Evolutionary conservation across 1,140 invertebrate species (phyloP), one percentile per base, ranked within the genome.

Genomic region (Probaryconus sp.): DNA sequence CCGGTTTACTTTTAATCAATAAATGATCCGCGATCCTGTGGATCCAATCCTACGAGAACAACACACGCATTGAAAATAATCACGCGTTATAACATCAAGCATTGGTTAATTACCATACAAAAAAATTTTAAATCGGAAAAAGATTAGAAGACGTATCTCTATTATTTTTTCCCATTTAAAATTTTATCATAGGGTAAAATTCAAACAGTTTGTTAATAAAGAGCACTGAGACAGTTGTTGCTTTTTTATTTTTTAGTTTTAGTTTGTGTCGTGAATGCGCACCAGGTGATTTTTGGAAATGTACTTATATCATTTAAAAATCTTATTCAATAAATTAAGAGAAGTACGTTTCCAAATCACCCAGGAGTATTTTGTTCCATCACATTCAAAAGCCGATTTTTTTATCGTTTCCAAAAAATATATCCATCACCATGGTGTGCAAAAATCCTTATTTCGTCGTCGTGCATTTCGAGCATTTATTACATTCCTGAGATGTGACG

Each of bases 41-140:
- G 79, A 85, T 85, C 82, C 83, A 83, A 78, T 73, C 85, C 85
- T 87, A 83, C 53, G 85, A 83, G 81, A 86, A 50, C n/a, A n/a
- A 86, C 73, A 85, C 60, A 47, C 20, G 48, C 31, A 47, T 48
- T 26, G 24, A 26, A 16, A 37, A 26, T 10, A 4, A n/a, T 48
- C n/a, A n/a, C n/a, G n/a, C n/a, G n/a, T n/a, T n/a, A n/a, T n/a
- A n/a, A n/a, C n/a, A n/a, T n/a, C 43, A 61, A 61, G 43, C 35
- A 40, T 30, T 43, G 11, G 33, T 61, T 61, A 61, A 24, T 4
- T n/a, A n/a, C n/a, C n/a, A n/a, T n/a, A n/a, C n/a, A n/a, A n/a
- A n/a, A n/a, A n/a, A n/a, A n/a, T n/a, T n/a, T n/a, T n/a, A n/a
- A n/a, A n/a, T n/a, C n/a, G n/a, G n/a, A n/a, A n/a, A n/a, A n/a